Conservation (phyloP, 2,888 invertebrate species). For the Drosophila parthenogenetica region DNA sequence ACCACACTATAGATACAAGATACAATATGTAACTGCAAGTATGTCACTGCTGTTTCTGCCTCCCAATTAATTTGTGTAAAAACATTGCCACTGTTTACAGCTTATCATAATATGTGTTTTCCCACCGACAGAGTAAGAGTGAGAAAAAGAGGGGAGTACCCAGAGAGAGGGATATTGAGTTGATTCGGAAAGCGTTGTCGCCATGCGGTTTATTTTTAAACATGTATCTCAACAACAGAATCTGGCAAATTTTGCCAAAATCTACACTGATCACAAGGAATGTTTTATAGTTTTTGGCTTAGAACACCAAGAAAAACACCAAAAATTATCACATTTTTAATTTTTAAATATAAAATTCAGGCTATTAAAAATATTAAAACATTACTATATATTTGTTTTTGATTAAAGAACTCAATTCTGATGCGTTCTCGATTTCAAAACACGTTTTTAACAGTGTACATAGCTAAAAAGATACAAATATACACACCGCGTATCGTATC, state of each 20-base stretch:
- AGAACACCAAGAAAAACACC: no score
- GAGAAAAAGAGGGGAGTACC: not conserved
- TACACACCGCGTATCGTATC: slow-evolving; percentile 7
- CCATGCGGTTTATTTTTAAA: slow-evolving; percentile 59
- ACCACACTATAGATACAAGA: slow-evolving; percentile 3
- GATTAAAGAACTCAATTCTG: no score
- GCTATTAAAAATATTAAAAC: no score
- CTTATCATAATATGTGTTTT: slow-evolving; percentile 40
- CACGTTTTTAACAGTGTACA: no score
- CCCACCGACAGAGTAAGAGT: not conserved
- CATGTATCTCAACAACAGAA: slow-evolving; percentile 16
- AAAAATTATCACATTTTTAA: no score
- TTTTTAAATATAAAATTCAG: no score
- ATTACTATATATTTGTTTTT: no score
- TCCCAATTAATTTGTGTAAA: slow-evolving; percentile 51
- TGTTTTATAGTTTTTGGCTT: no score
- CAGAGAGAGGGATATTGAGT: not conserved
- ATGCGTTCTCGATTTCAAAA: no score
- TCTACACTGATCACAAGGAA: not conserved
- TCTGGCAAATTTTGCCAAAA: slow-evolving; percentile 20
- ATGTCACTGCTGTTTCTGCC: slow-evolving; percentile 52
- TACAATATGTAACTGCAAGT: slow-evolving; percentile 46
- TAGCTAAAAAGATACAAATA: slow-evolving; percentile 23
- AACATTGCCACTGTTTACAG: slow-evolving; percentile 68
- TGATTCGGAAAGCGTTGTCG: slow-evolving; percentile 51